A percentile compares a stretch with the other conserved stretches of the same genome.
Conservation (phyloP, 2,888 invertebrate species). For the Volucella inflata region DNA sequence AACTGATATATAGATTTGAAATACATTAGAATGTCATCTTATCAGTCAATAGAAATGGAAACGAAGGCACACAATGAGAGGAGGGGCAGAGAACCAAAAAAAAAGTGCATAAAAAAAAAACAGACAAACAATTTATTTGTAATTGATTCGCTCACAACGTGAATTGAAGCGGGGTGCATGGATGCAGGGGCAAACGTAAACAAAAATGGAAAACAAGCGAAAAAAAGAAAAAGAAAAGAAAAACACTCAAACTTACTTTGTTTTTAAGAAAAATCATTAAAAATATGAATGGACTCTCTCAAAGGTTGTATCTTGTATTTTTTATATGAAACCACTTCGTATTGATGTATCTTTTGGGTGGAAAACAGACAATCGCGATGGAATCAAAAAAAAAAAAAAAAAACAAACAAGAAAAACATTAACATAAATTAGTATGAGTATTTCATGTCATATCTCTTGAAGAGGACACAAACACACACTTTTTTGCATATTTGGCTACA, state of each 20-base stretch:
- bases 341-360: too few species aligned
- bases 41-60: conserved; percentile 24
- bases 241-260: conserved; percentile 21
- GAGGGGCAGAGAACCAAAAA: not conserved
- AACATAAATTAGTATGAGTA: conserved; percentile 1
- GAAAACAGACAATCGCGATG: too few species aligned
- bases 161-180: not conserved
- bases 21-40: conserved; percentile 19
- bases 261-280: conserved; percentile 52
- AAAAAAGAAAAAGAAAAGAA: not conserved
- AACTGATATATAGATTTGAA: not conserved
- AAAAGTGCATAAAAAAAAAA: not conserved
- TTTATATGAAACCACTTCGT: not conserved
- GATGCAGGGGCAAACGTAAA: conserved; percentile 28
- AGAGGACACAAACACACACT: not conserved
- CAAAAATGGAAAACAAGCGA: conserved; percentile 30
- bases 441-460: not conserved
- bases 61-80: not conserved
- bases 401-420: too few species aligned
- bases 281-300: conserved; percentile 1
- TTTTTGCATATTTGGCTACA: not conserved
- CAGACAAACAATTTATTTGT: not conserved
- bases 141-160: not conserved
- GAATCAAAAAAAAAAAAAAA: too few species aligned
- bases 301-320: not conserved